Conservation (phyloP, 2,797 vertebrate species). For the Mionectes olivaceus region DNA sequence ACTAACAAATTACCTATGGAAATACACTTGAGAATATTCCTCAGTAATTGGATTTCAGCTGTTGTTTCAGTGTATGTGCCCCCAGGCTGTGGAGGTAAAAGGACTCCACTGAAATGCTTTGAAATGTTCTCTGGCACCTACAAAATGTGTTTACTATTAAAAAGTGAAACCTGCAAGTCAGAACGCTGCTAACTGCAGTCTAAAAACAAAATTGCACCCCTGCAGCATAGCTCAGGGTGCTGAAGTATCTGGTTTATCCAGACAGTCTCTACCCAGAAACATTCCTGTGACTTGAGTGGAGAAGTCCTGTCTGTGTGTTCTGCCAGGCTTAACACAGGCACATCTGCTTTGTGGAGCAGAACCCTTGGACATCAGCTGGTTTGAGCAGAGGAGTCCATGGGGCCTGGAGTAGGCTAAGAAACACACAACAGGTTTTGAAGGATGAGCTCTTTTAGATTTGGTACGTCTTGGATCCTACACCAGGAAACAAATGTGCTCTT, state of each 20-base stretch:
- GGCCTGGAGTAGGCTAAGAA: background rate
- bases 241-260: conserved; percentile 34
- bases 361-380: accelerated
- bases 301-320: background rate
- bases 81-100: conserved; percentile 52
- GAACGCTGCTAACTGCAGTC: conserved; percentile 41
- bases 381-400: too few species aligned
- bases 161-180: conserved; percentile 70
- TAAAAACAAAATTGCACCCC: conserved; percentile 54
- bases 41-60: conserved; percentile 72
- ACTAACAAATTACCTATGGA: conserved; percentile 75
- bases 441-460: background rate
- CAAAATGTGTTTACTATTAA: conserved; percentile 67
- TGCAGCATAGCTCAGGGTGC: conserved; percentile 12
- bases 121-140: conserved; percentile 68
- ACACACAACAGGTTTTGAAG: background rate
- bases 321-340: background rate
- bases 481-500: background rate
- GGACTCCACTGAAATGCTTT: conserved; percentile 65
- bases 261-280: background rate
- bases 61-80: conserved; percentile 63
- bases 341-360: background rate
- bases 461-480: background rate
- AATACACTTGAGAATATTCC: conserved; percentile 70
- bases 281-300: background rate